Evolutionary conservation across 1,140 invertebrate species (phyloP), one percentile per base, ranked within the genome.

Genomic region (Bombyx mandarina): DNA sequence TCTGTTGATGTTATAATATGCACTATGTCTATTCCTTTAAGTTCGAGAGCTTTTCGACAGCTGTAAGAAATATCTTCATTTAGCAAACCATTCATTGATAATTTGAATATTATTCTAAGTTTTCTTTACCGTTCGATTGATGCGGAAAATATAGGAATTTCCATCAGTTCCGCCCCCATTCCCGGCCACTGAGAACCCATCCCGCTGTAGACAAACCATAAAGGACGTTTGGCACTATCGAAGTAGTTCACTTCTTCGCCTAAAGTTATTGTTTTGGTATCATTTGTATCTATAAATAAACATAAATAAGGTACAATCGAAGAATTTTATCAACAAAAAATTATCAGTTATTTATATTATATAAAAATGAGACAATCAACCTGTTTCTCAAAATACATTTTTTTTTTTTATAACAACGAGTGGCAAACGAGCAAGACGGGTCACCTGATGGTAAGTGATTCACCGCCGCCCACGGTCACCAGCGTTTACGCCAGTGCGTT

Each of bases 71-170:
- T 44, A 47, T 35, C 86, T 57, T 4, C 51, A 52, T 58, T 47
- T 26, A 6, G 7, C 10, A 45, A 8, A 45, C 12, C 12, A 18
- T 18, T 18, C 12, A 18, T 18, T 18, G 12, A 18, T 18, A 18
- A 18, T 18, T 18, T 18, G 12, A 18, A 18, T 18, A 18, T 18
- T 18, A 45, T 10, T 45, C 45, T 45, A 10, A 45, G 18, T 50
- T 10, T 50, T 52, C 12, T 45, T 44, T 65, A 93, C 74, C 86
- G 89, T 69, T 91, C 74, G 55, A 97, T 93, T 2, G 94, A 91
- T 35, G 91, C 77, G 2, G 89, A 88, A 77, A 97, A 96, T 7
- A 90, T 69, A 6, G 93, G 91, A 54, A 97, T 89, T 26, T 88
- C 74, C 80, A 90, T 84, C 7, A 91, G 75, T 3, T 83, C 84